These are phyloP conservation scores for Thunnus thynnus DNA, from an alignment of 2,113 vertebrate species.

Conservation along the genomic window DNA sequence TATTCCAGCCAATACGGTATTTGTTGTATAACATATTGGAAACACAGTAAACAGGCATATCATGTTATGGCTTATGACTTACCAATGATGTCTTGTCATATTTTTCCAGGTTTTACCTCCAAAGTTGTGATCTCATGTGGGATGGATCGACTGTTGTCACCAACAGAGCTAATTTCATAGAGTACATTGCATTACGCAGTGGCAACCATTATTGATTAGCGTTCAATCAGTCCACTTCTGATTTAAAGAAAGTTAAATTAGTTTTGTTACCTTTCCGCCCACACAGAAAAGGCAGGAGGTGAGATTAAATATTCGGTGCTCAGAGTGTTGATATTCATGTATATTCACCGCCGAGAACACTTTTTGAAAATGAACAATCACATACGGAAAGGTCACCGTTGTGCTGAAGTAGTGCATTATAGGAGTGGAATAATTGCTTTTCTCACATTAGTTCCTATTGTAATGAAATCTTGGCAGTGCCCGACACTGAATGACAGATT, in stretches of 20 bases:
- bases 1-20: too few relatives aligned
- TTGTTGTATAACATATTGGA: too few relatives aligned
- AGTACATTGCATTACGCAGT: neutral
- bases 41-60: too few relatives aligned
- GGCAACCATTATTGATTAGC: neutral
- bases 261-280: conserved; percentile 42
- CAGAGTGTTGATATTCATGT: conserved; percentile 68
- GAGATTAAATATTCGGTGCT: conserved; percentile 61
- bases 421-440: conserved; percentile 81
- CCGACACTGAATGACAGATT: conserved; percentile 76
- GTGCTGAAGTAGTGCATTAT: conserved; percentile 79
- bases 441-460: conserved; percentile 81
- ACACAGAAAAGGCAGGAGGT: conserved; percentile 25
- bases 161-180: too few relatives aligned
- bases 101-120: too few relatives aligned
- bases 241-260: conserved; percentile 51
- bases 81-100: too few relatives aligned
- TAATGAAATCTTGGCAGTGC: conserved; percentile 76
- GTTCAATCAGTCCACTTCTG: conserved; percentile 1
- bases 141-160: too few relatives aligned
- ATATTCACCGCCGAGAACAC: conserved; percentile 63
- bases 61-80: too few relatives aligned
- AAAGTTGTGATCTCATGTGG: too few relatives aligned
- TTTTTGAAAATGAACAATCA: conserved; percentile 78
- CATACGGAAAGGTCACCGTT: conserved; percentile 79